phyloP scores from a whole-genome alignment of 2,113 vertebrate genomes.

The Salminus brasiliensis region DNA sequence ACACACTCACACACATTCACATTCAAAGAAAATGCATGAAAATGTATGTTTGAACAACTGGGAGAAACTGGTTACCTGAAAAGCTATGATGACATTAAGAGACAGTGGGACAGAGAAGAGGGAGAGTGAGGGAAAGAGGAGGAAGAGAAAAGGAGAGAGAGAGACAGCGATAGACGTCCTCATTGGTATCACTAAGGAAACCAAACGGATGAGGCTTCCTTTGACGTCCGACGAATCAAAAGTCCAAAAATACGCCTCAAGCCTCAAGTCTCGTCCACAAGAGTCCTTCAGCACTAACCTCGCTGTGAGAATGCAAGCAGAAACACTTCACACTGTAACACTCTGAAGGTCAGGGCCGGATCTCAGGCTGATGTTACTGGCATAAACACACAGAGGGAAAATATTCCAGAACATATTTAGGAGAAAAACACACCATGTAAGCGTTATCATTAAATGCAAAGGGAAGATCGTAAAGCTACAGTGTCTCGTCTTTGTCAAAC shows the following conservation, averaged over 20 bases:
- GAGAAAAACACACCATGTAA: background rate
- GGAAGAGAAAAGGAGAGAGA: background rate
- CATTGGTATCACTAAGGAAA: constrained; percentile 54
- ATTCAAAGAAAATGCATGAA: background rate
- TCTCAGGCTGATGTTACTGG: background rate
- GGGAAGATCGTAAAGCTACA: no score
- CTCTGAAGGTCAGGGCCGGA: background rate
- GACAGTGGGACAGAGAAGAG: background rate
- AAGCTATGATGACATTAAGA: no score
- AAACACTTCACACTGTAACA: background rate
- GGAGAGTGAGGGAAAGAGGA: background rate
- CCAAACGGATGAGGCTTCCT: constrained; percentile 38
- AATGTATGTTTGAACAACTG: no score
- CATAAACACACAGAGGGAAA: background rate
- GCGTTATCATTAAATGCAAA: no score
- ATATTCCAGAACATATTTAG: background rate
- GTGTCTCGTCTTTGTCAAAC: no score
- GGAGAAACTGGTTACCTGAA: background rate
- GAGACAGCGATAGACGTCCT: constrained; percentile 31
- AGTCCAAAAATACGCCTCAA: constrained; percentile 42
- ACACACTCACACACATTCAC: background rate
- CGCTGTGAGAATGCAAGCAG: background rate
- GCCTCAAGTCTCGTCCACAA: background rate
- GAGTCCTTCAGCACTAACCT: background rate
- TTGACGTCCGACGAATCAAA: constrained; percentile 48